Evolutionary conservation across 2,113 vertebrate species (phyloP).

Genomic region (Oryzias celebensis): DNA sequence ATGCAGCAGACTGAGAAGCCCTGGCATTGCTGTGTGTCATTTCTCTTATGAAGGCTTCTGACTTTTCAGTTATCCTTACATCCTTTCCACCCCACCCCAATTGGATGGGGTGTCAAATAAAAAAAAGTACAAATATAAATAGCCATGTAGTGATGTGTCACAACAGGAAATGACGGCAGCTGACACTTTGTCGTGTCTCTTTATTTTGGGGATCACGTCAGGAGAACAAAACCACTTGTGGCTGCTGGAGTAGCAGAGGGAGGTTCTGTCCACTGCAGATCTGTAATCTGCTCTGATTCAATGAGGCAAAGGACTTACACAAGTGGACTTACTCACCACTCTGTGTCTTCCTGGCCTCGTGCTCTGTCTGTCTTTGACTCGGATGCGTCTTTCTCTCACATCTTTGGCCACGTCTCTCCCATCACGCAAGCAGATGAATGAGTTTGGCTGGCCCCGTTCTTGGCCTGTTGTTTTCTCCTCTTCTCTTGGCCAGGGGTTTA

Average conservation of each 20-base stretch:
- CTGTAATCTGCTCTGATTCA: slow-evolving; percentile 30
- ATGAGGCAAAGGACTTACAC: slow-evolving; percentile 41
- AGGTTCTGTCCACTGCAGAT: slow-evolving; percentile 15
- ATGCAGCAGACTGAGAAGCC: background rate
- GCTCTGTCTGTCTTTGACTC: slow-evolving; percentile 39
- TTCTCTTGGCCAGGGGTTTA: slow-evolving; percentile 20
- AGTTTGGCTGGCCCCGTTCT: slow-evolving; percentile 28
- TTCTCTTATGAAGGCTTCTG: background rate
- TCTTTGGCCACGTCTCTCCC: slow-evolving; percentile 34
- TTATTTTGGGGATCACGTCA: slow-evolving; percentile 34
- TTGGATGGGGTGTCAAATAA: slow-evolving; percentile 2
- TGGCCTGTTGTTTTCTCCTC: slow-evolving; percentile 13
- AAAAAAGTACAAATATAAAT: background rate
- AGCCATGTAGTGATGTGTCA: slow-evolving; percentile 9
- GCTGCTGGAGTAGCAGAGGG: slow-evolving; percentile 28
- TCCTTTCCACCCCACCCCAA: background rate
- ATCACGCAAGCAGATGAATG: slow-evolving; percentile 47
- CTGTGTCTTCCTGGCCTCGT: slow-evolving; percentile 59
- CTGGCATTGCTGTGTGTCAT: background rate
- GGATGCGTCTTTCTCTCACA: slow-evolving; percentile 40
- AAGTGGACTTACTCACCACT: slow-evolving; percentile 51
- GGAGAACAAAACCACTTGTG: slow-evolving; percentile 13
- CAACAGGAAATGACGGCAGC: slow-evolving; percentile 10
- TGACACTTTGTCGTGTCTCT: slow-evolving; percentile 27
- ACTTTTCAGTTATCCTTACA: slow-evolving; percentile 16